Base-by-base conservation (phyloP, 2,113 vertebrate genomes). In the Anser brachyrhynchus region DNA sequence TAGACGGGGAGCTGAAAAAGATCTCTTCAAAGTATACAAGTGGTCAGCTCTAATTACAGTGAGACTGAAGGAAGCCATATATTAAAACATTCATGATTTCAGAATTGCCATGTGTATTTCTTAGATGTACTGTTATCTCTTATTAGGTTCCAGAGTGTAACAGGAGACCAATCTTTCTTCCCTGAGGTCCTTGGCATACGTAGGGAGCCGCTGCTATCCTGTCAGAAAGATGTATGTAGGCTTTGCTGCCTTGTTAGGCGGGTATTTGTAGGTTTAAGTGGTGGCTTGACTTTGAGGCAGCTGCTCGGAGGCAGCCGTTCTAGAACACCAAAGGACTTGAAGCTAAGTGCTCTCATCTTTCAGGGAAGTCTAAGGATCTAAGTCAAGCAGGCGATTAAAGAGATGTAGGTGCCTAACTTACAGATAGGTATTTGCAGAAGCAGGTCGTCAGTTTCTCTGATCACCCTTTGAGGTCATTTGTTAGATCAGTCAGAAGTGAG, bases 221-320 rank as follows among this genome's bases (percentile, higher is more conserved):
- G 70, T 93, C 95, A 92, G 70, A 91, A 90, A 89, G 90, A 86
- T 79, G 37, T 66, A 65, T 79, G 44, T 71, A 84, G 80, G 41
- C 57, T 93, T 96, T 95, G 67, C 77, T 91, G 81, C 77, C 83
- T 87, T 89, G 69, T 92, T 84, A 84, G 83, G 55, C 41, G 57
- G 59, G 51, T 89, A 90, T 87, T 89, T 96, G 80, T 87, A 87
- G 73, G 44, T 84, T 87, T 91, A 96, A 96, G 59, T 82, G 61
- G 89, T 89, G 77, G 37, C 84, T 94, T 91, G 93, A 92, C 91
- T 93, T 93, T 96, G 78, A 95, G 77, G 85, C 55, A 52, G 61
- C 84, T 93, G 67, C 92, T 92, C 43, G 88, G 88, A 90, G 26
- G 59, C 26, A 86, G 52, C 43, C 84, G 18, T 91, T 92, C 82